Evolutionary conservation across 2,113 vertebrate genomes (phyloP).

Genomic region (Phodopus roborovskii): DNA sequence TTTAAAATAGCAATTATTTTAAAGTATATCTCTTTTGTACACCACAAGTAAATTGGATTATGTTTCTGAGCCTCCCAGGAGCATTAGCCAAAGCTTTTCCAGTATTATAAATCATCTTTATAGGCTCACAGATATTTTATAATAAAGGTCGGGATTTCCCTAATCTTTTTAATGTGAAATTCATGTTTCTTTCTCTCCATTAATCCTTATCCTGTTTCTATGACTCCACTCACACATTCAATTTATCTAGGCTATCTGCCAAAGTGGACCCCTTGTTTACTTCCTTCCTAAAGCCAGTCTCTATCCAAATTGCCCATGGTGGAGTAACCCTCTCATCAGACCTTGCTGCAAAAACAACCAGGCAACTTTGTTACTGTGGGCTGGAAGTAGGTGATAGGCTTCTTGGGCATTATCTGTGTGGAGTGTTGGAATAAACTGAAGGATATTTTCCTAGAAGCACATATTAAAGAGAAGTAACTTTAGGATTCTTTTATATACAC

Average conservation of each 20-base stretch:
- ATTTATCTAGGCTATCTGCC: conserved; percentile 81
- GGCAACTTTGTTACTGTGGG: conserved; percentile 4
- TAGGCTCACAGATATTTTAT: conserved; percentile 51
- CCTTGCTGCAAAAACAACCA: conserved; percentile 26
- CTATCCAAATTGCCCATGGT: conserved; percentile 44
- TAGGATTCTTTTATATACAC: conserved; percentile 24
- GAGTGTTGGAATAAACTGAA: conserved; percentile 15
- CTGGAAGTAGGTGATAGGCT: not conserved
- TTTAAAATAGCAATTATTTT: conserved; percentile 82
- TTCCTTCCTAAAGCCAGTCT: conserved; percentile 58
- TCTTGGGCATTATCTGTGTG: conserved; percentile 26
- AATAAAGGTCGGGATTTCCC: conserved; percentile 73
- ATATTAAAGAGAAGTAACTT: conserved; percentile 28
- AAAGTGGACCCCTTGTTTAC: conserved; percentile 69
- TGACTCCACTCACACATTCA: conserved; percentile 71
- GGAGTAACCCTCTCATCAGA: conserved; percentile 47
- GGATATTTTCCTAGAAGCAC: not conserved
- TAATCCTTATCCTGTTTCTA: conserved; percentile 79
- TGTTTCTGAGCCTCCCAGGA: conserved; percentile 69
- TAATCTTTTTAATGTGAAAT: conserved; percentile 75
- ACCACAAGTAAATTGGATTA: conserved; percentile 76
- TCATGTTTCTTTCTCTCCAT: conserved; percentile 77
- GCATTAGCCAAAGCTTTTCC: conserved; percentile 75
- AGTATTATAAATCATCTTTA: conserved; percentile 79
- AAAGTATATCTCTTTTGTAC: conserved; percentile 79